Evolutionary conservation across 2,888 invertebrate genomes (phyloP), one percentile per base, ranked within the genome.

Genomic region (Pristionchus maxplancki): DNA sequence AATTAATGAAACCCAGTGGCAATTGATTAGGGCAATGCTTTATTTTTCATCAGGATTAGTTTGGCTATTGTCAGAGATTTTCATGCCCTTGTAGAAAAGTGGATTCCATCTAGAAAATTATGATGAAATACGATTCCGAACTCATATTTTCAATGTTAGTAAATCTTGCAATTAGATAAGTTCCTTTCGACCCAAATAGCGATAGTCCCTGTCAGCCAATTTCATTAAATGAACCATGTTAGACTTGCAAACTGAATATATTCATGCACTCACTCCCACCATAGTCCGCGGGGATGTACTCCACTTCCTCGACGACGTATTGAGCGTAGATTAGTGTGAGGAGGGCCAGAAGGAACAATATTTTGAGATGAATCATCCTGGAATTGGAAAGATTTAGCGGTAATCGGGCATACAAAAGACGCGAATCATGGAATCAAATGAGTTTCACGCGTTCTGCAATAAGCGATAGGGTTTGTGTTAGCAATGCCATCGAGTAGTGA

Each of bases 241-340:
- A 50, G 58, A 58, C 24, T 58, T n/a, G 58, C n/a, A 58, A 58
- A 58, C 53, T 20, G 17, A 58, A n/a, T 9, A n/a, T 20, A 1
- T 40, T 1, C 13, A 34, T 6, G 71, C 20, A 71, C 71, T 71
- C 71, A 78, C 78, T 48, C 44, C 82, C 53, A 53, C 82, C 82
- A 28, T 83, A 83, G 53, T 83, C 50, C 0, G 20, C 53, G 20
- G 50, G 53, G 53, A 83, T 20, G 34, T 53, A 53, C 53, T 83
- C 82, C 20, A 83, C 82, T 20, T 50, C 53, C 24, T 83, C 82
- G 5, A 53, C 82, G 28, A 53, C 50, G 53, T 83, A 50, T 31
- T 83, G 82, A 1, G 34, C 28, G 31, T 9, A 6, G 34, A 34
- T 53, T 53, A 83, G 31, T 11, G 34, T 3, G 1, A 20, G 31